phyloP scores from a whole-genome alignment of 2,888 invertebrate genomes.

The Uloborus plumipes region DNA sequence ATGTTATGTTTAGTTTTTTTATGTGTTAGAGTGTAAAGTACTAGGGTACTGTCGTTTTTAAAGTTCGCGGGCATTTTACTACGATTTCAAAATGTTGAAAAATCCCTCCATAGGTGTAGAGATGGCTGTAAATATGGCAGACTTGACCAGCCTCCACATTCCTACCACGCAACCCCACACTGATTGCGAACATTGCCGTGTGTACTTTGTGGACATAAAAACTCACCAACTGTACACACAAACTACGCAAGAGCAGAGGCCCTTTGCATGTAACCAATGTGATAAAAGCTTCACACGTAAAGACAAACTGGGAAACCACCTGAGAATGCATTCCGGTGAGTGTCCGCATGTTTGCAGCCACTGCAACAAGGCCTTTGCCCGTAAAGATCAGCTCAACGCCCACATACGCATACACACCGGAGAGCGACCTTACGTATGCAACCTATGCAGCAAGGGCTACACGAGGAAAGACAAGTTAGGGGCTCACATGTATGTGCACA shows the following conservation, averaged over 20 bases:
- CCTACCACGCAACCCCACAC: constrained; percentile 55
- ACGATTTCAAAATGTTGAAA: constrained; percentile 35
- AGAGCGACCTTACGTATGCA: constrained; percentile 74
- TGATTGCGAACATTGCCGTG: constrained; percentile 59
- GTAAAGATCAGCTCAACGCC: constrained; percentile 68
- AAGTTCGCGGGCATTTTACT: constrained; percentile 2
- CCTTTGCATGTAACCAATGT: constrained; percentile 61
- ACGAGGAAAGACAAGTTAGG: constrained; percentile 60
- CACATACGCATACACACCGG: constrained; percentile 74
- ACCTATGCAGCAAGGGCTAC: constrained; percentile 71
- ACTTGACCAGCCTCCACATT: constrained; percentile 57
- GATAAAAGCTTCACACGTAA: constrained; percentile 64
- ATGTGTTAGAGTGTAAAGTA: constrained; percentile 13
- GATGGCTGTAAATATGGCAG: constrained; percentile 55
- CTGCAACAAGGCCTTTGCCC: constrained; percentile 69
- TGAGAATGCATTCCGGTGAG: constrained; percentile 73
- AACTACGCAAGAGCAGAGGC: constrained; percentile 51
- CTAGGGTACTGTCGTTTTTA: no score
- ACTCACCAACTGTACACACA: constrained; percentile 59
- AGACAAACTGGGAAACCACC: constrained; percentile 70
- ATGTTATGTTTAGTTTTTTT: constrained; percentile 38
- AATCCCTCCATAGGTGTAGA: constrained; percentile 58
- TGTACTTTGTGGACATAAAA: constrained; percentile 62
- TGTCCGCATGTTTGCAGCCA: constrained; percentile 75
- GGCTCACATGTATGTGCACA: constrained; percentile 74